phyloP scores from a whole-genome alignment of 2,797 vertebrate species.

The Rhinatrema bivittatum region DNA sequence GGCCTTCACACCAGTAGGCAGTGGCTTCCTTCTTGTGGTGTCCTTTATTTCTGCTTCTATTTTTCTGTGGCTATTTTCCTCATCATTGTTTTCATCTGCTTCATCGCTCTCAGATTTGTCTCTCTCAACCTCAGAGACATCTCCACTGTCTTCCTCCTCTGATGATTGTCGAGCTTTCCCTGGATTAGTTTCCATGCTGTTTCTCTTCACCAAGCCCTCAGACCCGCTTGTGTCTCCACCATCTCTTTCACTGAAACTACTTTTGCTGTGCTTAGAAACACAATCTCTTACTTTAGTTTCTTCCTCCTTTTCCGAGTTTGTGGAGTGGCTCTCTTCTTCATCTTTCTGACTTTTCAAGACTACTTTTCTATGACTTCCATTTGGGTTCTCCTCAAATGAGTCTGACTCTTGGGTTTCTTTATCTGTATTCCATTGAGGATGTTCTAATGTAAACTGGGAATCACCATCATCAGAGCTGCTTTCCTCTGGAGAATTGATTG shows the following conservation, averaged over 20 bases:
- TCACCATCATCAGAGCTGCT: neutral
- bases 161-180: too few species aligned
- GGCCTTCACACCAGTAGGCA: constrained; percentile 26
- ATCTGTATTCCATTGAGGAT: neutral
- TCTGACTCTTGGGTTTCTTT: neutral
- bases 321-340: constrained; percentile 3
- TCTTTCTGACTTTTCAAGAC: neutral
- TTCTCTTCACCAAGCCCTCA: constrained; percentile 23
- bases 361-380: constrained; percentile 3
- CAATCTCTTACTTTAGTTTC: neutral
- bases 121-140: constrained; percentile 12
- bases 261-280: neutral
- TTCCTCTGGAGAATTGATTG: constrained; percentile 7
- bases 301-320: constrained; percentile 2
- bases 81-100: neutral
- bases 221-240: constrained; percentile 1
- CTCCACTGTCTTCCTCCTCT: constrained; percentile 5
- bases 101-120: constrained; percentile 7
- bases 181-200: too few species aligned
- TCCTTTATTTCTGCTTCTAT: constrained; percentile 16
- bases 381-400: neutral
- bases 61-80: neutral
- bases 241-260: neutral
- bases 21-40: constrained; percentile 18
- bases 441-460: neutral